These are phyloP conservation scores for Synergus umbraculus DNA, from an alignment of 2,888 invertebrate species.

Conservation along the genomic window DNA sequence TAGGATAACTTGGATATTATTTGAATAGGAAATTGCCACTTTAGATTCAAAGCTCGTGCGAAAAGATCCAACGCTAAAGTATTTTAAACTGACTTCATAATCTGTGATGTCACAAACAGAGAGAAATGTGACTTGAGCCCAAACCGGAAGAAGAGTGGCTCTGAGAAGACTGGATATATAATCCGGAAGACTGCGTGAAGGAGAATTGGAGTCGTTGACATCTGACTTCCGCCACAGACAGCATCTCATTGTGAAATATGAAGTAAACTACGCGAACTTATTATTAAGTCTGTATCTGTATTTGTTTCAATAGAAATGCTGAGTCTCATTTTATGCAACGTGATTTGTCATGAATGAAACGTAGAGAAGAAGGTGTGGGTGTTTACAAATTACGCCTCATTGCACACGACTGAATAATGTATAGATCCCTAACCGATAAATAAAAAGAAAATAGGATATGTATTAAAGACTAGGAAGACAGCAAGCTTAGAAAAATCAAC, in stretches of 20 bases:
- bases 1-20: not conserved
- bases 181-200: not conserved
- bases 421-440: not conserved
- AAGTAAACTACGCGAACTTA: not conserved
- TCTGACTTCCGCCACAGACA: not conserved
- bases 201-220: conserved; percentile 11
- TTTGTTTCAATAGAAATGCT: not conserved
- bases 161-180: not conserved
- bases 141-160: conserved; percentile 7
- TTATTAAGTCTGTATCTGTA: conserved; percentile 3
- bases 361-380: not conserved
- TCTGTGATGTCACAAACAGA: conserved; percentile 14
- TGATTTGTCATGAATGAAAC: not conserved
- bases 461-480: not conserved
- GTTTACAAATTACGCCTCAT: not conserved
- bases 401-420: not conserved
- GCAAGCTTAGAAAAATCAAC: not conserved
- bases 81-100: conserved; percentile 15
- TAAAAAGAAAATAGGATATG: not conserved
- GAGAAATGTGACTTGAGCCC: not conserved
- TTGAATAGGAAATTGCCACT: not conserved
- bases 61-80: not conserved
- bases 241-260: not conserved
- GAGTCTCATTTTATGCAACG: not conserved
- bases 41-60: not conserved